Evolutionary conservation across 2,888 invertebrate species (phyloP).

Genomic region (Sinelater perroti): DNA sequence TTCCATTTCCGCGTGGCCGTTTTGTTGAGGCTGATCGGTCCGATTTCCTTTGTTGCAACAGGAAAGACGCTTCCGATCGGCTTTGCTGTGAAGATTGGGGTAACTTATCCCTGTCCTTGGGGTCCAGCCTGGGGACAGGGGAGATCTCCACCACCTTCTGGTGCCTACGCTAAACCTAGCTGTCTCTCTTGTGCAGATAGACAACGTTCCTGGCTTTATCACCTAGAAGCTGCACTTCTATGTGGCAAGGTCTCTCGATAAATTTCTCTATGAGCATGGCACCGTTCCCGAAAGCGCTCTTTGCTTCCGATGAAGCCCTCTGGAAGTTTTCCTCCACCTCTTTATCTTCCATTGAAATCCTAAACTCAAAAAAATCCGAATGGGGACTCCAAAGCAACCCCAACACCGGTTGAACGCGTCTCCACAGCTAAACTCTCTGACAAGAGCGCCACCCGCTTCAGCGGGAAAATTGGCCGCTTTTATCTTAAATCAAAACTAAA

Average conservation of each 20-base stretch:
- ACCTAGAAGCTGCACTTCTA: slow-evolving; percentile 75
- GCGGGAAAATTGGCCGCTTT: too few relatives aligned
- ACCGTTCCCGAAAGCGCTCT: slow-evolving; percentile 97
- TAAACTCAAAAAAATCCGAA: too few relatives aligned
- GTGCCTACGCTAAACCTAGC: slow-evolving; percentile 97
- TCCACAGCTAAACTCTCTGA: too few relatives aligned
- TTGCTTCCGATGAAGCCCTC: slow-evolving; percentile 94
- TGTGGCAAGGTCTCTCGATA: slow-evolving; percentile 96
- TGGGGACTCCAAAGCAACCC: too few relatives aligned
- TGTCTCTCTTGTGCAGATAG: slow-evolving; percentile 96
- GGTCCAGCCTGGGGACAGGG: slow-evolving; percentile 89
- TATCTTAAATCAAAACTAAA: too few relatives aligned
- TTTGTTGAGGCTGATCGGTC: too few relatives aligned
- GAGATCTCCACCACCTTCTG: slow-evolving; percentile 99
- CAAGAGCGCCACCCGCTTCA: too few relatives aligned
- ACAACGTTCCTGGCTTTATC: slow-evolving; percentile 96
- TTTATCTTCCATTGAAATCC: slow-evolving; percentile 87
- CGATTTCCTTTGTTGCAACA: too few relatives aligned
- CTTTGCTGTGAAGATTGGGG: slow-evolving; percentile 91
- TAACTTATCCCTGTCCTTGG: slow-evolving; percentile 83
- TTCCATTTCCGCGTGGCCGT: too few relatives aligned
- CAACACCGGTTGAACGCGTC: too few relatives aligned
- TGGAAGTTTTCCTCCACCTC: slow-evolving; percentile 89
- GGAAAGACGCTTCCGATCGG: too few relatives aligned
- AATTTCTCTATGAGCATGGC: slow-evolving; percentile 99